Conservation (phyloP, 2,797 vertebrate species). For the Setipinna tenuifilis region DNA sequence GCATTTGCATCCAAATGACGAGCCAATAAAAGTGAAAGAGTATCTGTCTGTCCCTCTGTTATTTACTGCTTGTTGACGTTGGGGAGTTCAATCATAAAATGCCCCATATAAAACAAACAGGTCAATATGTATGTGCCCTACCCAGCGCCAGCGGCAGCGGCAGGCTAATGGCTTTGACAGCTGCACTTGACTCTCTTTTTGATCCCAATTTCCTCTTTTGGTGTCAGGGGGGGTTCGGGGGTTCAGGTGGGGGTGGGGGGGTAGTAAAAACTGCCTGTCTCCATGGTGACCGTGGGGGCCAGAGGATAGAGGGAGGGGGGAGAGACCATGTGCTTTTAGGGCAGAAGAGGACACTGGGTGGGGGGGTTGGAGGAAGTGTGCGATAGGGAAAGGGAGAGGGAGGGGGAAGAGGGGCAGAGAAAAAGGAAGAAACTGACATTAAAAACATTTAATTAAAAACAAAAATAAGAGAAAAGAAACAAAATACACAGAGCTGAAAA, state of each 20-base stretch:
- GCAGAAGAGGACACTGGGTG: not conserved
- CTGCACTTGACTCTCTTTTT: not conserved
- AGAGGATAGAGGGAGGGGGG: not conserved
- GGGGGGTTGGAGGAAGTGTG: no score
- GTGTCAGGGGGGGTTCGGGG: not conserved
- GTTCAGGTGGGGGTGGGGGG: no score
- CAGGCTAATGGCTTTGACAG: not conserved
- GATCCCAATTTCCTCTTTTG: not conserved
- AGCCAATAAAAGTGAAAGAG: not conserved
- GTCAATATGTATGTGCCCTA: not conserved
- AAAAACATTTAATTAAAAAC: no score
- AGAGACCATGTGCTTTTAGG: not conserved
- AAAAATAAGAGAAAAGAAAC: not conserved
- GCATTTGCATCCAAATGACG: not conserved
- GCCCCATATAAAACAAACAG: not conserved
- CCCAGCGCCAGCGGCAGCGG: not conserved
- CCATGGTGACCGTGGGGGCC: not conserved
- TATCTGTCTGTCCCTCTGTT: not conserved
- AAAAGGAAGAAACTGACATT: no score
- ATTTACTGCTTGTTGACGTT: not conserved
- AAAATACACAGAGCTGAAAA: not conserved
- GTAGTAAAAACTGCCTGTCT: no score
- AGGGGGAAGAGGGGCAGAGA: no score
- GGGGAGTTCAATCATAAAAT: not conserved
- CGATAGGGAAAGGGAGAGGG: no score